Base-by-base conservation (phyloP, 2,888 invertebrate species). In the Scaptomyza flava region DNA sequence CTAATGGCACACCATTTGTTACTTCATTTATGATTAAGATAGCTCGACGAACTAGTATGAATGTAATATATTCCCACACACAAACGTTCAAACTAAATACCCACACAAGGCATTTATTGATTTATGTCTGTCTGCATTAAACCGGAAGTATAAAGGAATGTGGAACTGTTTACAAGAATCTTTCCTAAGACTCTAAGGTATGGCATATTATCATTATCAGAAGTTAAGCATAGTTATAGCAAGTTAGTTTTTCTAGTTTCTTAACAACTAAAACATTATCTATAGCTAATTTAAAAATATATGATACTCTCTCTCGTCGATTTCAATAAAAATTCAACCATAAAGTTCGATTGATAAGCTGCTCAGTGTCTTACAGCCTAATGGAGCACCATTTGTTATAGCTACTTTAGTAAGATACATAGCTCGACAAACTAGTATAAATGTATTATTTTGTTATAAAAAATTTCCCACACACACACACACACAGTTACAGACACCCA, bases 401-500 rank as follows among this genome's bases (percentile, higher is more conserved):
- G 17, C 42, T 12, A 53, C 12, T 43, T 59, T 7, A 27, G 30
- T 6, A 1, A 20, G 6, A 27, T 11, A 1, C 3, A 3, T 23
- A 23, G 23, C 11, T 4, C 30, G 31, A 30, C 36, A 5, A 14
- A 33, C 31, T 23, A 43, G 33, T 36, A 41, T 17, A 2, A 34
- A 3, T 36, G n/a, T n/a, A 6, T n/a, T n/a, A 6, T n/a, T 38
- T 14, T 59, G 36, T 34, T 2, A 41, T 47, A 31, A 38, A 62
- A 53, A 59, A 72, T 72, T 33, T 66, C 12, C 11, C 34, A 14
- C 45, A 20, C 27, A 11, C 45, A 38, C 53, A 38, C 23, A n/a
- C 31, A 45, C 5, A n/a, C 12, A 11, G 1, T 17, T 17, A 17
- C 17, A 17, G 1, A 17, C 17, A 17, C 17, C 17, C 12, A 17